A percentile compares a stretch with the other conserved stretches of the same genome.
These are phyloP conservation scores for Embidobia sp. DNA, from an alignment of 2,888 invertebrate species.

Conservation along the genomic window DNA sequence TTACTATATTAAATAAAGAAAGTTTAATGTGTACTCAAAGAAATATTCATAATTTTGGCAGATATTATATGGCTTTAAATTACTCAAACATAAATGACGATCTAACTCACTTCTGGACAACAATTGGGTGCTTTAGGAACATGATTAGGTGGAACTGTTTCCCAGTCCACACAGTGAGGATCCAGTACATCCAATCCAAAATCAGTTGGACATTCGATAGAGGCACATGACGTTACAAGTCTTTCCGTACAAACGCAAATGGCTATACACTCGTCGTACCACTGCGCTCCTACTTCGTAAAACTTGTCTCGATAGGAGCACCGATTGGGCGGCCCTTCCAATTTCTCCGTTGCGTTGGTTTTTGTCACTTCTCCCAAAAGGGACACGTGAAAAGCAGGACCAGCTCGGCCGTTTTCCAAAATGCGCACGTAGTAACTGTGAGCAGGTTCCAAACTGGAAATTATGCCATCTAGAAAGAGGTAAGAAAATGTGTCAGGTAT, in stretches of 20 bases:
- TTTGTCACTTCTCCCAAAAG: constrained; percentile 78
- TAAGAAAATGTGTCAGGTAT: too few relatives aligned
- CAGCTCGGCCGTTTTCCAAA: constrained; percentile 73
- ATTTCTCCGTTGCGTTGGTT: constrained; percentile 73
- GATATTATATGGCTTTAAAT: too few relatives aligned
- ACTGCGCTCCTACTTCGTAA: constrained; percentile 81
- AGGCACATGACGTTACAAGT: too few relatives aligned
- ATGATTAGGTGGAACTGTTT: constrained; percentile 88
- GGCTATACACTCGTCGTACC: constrained; percentile 90
- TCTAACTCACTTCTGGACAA: constrained; percentile 84
- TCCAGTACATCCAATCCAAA: constrained; percentile 93
- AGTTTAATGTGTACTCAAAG: too few relatives aligned
- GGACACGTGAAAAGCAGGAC: constrained; percentile 75
- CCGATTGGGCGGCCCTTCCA: constrained; percentile 51
- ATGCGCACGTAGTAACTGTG: constrained; percentile 80
- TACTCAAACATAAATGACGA: too few relatives aligned
- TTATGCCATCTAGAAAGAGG: constrained; percentile 73
- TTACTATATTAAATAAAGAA: too few relatives aligned
- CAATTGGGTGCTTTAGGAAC: constrained; percentile 89
- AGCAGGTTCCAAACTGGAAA: constrained; percentile 78
- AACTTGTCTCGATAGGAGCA: constrained; percentile 79
- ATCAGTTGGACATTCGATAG: constrained; percentile 91
- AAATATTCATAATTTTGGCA: too few relatives aligned
- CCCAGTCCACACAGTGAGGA: constrained; percentile 93
- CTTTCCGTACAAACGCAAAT: constrained; percentile 89